phyloP scores from a whole-genome alignment of 2,797 vertebrate species.

The Carduelis carduelis region DNA sequence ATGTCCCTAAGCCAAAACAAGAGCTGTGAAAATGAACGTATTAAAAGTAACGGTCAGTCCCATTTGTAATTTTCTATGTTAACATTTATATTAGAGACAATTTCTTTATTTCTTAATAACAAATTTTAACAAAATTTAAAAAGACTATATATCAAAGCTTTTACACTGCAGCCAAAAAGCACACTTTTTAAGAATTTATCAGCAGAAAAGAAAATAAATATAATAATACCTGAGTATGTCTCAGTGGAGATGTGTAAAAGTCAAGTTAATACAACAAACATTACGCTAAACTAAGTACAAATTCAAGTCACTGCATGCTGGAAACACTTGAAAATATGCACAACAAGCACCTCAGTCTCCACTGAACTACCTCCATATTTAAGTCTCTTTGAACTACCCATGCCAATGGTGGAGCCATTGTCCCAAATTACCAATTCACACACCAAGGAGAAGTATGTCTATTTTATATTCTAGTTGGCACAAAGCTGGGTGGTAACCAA shows the following conservation, averaged over 20 bases:
- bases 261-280: background rate
- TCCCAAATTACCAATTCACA: background rate
- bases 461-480: background rate
- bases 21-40: background rate
- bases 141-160: background rate
- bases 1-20: background rate
- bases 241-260: background rate
- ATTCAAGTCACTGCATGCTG: background rate
- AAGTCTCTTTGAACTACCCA: background rate
- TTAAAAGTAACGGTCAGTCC: background rate
- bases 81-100: background rate
- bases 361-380: background rate
- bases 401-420: background rate
- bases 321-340: background rate
- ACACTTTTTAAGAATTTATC: background rate
- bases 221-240: background rate
- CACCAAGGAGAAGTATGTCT: background rate
- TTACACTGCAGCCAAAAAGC: background rate
- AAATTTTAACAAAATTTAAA: background rate
- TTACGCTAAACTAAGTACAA: background rate
- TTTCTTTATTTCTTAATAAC: background rate
- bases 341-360: rapidly evolving
- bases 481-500: background rate
- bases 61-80: background rate
- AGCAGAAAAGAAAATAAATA: background rate